Conservation (phyloP, 2,888 invertebrate species). For the Polydrusus tereticollis region DNA sequence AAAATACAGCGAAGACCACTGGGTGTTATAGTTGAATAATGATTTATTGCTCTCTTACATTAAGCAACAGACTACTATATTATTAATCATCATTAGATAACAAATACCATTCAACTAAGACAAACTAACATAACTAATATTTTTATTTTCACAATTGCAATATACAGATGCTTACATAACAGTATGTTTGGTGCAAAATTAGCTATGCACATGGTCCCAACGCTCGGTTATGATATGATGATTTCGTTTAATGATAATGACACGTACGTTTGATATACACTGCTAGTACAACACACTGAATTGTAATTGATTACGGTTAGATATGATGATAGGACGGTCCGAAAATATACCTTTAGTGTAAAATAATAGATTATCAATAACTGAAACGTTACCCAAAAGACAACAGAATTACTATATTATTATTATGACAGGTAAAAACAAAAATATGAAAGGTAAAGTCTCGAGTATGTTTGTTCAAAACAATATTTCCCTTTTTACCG, state of each 20-base stretch:
- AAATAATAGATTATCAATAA: background rate
- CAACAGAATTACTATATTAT: no score
- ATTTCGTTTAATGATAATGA: constrained; percentile 30
- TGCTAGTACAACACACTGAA: constrained; percentile 8
- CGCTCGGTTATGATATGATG: constrained; percentile 29
- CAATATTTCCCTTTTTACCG: constrained; percentile 17
- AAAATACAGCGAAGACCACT: no score
- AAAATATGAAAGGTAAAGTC: background rate
- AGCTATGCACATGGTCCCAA: constrained; percentile 19
- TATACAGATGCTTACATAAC: constrained; percentile 11
- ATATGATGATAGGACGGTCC: constrained; percentile 12
- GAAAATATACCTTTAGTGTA: constrained; percentile 6
- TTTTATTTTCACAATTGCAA: no score
- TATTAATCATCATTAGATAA: no score
- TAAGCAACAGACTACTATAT: no score
- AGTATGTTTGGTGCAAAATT: constrained; percentile 30
- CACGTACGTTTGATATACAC: constrained; percentile 18
- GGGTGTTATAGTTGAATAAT: no score
- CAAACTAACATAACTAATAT: no score
- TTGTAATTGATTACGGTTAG: constrained; percentile 24
- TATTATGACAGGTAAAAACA: background rate
- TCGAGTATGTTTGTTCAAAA: constrained; percentile 5
- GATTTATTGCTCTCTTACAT: no score
- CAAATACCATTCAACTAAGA: no score
- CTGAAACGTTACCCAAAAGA: background rate